Percentiles rank a stretch among this genome's conserved stretches.
Evolutionary conservation across 1,140 invertebrate species (phyloP).

Genomic region (Probaryconus sp.): DNA sequence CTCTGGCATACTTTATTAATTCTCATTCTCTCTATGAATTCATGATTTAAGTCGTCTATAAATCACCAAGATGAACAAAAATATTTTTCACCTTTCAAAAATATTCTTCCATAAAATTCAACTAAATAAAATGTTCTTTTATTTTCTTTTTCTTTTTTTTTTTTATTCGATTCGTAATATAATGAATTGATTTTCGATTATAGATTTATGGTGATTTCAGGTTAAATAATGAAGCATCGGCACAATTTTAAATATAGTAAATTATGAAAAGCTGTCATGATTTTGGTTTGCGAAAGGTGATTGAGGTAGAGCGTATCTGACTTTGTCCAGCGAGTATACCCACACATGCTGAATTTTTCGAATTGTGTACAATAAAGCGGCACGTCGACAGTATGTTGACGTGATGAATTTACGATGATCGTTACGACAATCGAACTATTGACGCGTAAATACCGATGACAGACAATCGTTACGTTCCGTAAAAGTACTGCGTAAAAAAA

Average conservation of each 20-base stretch:
- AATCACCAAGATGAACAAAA: too few relatives aligned
- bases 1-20: too few relatives aligned
- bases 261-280: conserved; percentile 38
- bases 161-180: too few relatives aligned
- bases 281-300: conserved; percentile 36
- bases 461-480: conserved; percentile 43
- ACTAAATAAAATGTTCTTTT: too few relatives aligned
- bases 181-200: conserved; percentile 1
- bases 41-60: too few relatives aligned
- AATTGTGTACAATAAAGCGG: conserved; percentile 55
- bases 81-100: too few relatives aligned
- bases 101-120: too few relatives aligned
- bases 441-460: conserved; percentile 60
- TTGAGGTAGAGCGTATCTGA: conserved; percentile 33
- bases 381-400: conserved; percentile 49
- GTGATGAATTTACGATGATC: conserved; percentile 61
- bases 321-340: conserved; percentile 31
- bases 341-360: conserved; percentile 45
- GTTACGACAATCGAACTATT: conserved; percentile 59
- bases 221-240: conserved; percentile 24
- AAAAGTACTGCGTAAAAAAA: conserved; percentile 38
- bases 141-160: too few relatives aligned
- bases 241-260: conserved; percentile 25
- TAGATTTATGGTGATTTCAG: too few relatives aligned
- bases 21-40: too few relatives aligned